phyloP scores from a whole-genome alignment of 2,797 vertebrate species.

The Falco novaeseelandiae region DNA sequence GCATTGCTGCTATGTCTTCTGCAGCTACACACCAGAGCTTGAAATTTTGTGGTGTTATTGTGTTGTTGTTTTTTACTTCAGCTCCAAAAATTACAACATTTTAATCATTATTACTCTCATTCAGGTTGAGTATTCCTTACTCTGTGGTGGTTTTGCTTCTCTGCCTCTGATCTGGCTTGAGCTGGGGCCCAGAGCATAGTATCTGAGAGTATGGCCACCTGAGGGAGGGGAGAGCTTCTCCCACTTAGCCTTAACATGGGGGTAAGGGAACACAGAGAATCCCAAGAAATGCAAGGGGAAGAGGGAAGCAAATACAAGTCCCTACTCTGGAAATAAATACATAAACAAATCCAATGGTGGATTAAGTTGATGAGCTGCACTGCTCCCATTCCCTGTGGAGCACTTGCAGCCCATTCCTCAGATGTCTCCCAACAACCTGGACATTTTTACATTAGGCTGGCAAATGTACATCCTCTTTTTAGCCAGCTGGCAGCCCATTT shows the following conservation, averaged over 20 bases:
- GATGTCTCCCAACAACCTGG: not conserved
- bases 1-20: not conserved
- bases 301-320: not conserved
- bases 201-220: rapidly evolving
- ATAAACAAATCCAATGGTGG: not conserved
- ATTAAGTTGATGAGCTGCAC: not conserved
- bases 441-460: not conserved
- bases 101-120: not conserved
- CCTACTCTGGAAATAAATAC: not conserved
- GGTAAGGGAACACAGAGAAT: rapidly evolving
- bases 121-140: not conserved
- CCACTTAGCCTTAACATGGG: rapidly evolving
- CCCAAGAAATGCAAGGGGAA: not conserved
- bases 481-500: not conserved
- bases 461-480: not conserved
- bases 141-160: not conserved
- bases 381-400: not conserved
- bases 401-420: not conserved
- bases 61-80: not conserved
- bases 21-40: not conserved
- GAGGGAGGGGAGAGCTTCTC: rapidly evolving
- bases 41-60: not conserved
- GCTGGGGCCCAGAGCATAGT: not conserved
- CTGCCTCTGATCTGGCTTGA: not conserved
- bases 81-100: not conserved